These are phyloP conservation scores for Malthinus flaveolus DNA, from an alignment of 2,888 invertebrate species.

Conservation along the genomic window DNA sequence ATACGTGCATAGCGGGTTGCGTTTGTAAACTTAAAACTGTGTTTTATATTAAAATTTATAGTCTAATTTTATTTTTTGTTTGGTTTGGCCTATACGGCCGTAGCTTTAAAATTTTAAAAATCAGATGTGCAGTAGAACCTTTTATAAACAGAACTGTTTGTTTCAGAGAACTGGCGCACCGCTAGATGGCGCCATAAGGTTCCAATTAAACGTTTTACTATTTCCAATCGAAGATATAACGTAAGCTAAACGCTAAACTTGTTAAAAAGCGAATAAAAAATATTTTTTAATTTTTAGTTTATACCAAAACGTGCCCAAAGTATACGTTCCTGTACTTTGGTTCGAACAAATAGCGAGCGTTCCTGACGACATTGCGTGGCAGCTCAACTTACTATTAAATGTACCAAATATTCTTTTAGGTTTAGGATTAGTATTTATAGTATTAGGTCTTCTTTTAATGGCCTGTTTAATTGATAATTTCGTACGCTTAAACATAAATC, in stretches of 20 bases:
- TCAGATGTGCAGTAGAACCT: background rate
- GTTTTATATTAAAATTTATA: too few relatives aligned
- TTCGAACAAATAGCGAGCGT: slow-evolving; percentile 70
- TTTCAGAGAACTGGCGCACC: slow-evolving; percentile 71
- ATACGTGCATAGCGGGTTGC: too few relatives aligned
- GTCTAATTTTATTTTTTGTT: too few relatives aligned
- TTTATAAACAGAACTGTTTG: background rate
- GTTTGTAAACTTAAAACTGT: too few relatives aligned
- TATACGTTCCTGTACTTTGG: slow-evolving; percentile 78
- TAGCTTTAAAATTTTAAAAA: too few relatives aligned
- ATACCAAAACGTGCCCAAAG: slow-evolving; percentile 66
- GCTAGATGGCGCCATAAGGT: slow-evolving; percentile 73
- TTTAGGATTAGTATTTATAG: background rate
- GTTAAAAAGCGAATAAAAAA: slow-evolving; percentile 36
- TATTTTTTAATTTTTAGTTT: slow-evolving; percentile 55
- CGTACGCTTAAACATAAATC: background rate
- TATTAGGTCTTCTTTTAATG: background rate
- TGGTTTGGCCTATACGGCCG: too few relatives aligned
- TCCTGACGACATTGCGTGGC: slow-evolving; percentile 50
- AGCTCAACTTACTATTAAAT: background rate
- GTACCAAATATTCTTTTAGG: background rate
- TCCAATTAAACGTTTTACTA: slow-evolving; percentile 78
- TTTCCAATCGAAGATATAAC: slow-evolving; percentile 63
- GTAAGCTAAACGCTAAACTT: slow-evolving; percentile 58
- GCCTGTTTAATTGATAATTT: too few relatives aligned